Evolutionary conservation across 1,140 invertebrate species (phyloP).

Genomic region (Eupristina koningsbergeri): DNA sequence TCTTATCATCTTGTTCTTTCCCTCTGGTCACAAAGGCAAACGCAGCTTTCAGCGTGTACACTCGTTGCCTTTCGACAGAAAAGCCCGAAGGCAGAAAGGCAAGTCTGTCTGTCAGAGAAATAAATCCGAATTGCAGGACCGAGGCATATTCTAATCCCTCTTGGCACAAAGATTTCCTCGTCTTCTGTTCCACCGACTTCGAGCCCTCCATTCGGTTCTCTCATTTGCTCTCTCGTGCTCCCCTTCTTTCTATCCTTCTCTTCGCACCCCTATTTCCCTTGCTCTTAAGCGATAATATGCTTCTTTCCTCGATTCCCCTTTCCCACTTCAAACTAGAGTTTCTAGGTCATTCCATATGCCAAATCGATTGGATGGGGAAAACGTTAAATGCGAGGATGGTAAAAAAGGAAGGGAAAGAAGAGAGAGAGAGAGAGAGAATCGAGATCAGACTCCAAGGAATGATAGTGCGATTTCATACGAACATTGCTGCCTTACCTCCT

Average conservation of each 20-base stretch:
- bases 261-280: not conserved
- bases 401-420: not conserved
- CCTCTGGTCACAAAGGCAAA: not conserved
- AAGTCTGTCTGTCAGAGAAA: conserved; percentile 29
- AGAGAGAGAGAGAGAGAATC: not conserved
- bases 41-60: not conserved
- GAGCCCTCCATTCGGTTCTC: not conserved
- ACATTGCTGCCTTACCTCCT: conserved; percentile 6
- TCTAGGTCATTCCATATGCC: conserved; percentile 47
- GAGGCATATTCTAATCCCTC: conserved; percentile 48
- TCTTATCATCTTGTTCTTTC: not conserved
- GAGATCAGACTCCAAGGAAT: conserved; percentile 8
- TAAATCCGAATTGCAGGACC: conserved; percentile 39
- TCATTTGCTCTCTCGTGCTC: conserved; percentile 7
- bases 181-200: not conserved
- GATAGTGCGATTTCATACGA: conserved; percentile 29
- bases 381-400: not conserved
- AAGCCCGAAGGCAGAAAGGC: not conserved
- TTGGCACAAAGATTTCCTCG: conserved; percentile 6
- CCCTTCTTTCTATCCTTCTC: not conserved
- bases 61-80: not conserved
- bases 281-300: not conserved
- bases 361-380: conserved; percentile 40
- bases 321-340: conserved; percentile 13
- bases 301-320: conserved; percentile 4